phyloP scores from a whole-genome alignment of 2,888 invertebrate genomes.

The Lasioglossum marginatum region DNA sequence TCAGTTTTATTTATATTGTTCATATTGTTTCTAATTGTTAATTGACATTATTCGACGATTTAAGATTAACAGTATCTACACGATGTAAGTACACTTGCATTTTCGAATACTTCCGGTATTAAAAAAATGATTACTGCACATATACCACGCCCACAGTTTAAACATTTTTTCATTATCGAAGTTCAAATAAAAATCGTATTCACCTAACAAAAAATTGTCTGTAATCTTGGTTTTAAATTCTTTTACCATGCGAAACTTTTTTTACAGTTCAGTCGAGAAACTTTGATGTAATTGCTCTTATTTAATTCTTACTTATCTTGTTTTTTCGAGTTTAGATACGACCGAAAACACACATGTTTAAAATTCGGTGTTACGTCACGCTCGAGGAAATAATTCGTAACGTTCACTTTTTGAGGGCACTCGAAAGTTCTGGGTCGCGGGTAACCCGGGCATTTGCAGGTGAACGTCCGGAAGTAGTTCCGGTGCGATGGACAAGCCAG shows the following conservation, averaged over 20 bases:
- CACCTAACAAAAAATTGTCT: neutral
- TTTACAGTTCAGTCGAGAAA: too few relatives aligned
- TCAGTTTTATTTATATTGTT: too few relatives aligned
- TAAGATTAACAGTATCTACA: too few relatives aligned
- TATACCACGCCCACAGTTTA: neutral
- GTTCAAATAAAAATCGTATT: neutral
- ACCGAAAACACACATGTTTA: too few relatives aligned
- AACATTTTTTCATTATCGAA: neutral
- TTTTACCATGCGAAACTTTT: neutral
- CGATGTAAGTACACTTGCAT: too few relatives aligned
- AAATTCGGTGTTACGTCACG: too few relatives aligned
- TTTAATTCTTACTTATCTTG: too few relatives aligned
- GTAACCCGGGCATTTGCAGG: neutral
- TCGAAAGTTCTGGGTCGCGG: neutral
- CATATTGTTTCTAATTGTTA: too few relatives aligned
- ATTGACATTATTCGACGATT: too few relatives aligned
- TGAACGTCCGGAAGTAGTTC: neutral
- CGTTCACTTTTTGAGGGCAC: neutral
- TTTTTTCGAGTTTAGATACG: too few relatives aligned
- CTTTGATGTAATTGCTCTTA: too few relatives aligned
- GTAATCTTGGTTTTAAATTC: neutral
- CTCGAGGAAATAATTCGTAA: neutral
- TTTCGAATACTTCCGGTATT: neutral
- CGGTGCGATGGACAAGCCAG: slow-evolving; percentile 11
- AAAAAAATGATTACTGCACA: neutral